A percentile compares a stretch with the other conserved stretches of the same genome.
phyloP scores from a whole-genome alignment of 1,140 invertebrate species.

The Drosophila biarmipes region DNA sequence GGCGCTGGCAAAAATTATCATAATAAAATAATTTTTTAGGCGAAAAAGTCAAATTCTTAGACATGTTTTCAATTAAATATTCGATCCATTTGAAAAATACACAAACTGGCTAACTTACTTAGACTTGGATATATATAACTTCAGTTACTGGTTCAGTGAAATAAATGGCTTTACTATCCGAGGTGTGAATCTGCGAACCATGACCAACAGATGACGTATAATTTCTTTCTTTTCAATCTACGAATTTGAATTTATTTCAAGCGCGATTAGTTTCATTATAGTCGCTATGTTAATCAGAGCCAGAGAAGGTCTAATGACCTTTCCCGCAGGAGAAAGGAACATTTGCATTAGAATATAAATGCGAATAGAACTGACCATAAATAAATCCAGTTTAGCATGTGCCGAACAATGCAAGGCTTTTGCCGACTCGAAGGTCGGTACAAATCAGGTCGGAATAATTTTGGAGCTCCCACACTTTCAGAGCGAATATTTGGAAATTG shows the following conservation, averaged over 20 bases:
- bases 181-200: conserved; percentile 47
- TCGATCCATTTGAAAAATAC: conserved; percentile 6
- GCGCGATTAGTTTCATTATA: conserved; percentile 52
- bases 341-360: conserved; percentile 20
- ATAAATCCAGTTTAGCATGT: conserved; percentile 20
- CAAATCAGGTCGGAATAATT: conserved; percentile 14
- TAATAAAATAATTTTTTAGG: conserved; percentile 25
- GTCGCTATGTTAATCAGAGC: conserved; percentile 33
- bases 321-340: conserved; percentile 34
- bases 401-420: conserved; percentile 51
- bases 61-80: conserved; percentile 22
- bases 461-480: conserved; percentile 26
- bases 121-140: conserved; percentile 12
- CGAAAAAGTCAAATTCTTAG: conserved; percentile 9
- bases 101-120: not conserved
- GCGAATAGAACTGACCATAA: not conserved
- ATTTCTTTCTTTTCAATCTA: conserved; percentile 21
- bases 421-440: conserved; percentile 15
- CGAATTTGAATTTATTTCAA: conserved; percentile 43
- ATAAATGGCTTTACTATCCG: conserved; percentile 49
- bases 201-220: conserved; percentile 22
- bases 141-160: conserved; percentile 14
- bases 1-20: conserved; percentile 24
- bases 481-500: conserved; percentile 30
- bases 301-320: conserved; percentile 48